These are phyloP conservation scores for Aspidiotus rigidus DNA, from an alignment of 2,888 invertebrate species.

Conservation along the genomic window DNA sequence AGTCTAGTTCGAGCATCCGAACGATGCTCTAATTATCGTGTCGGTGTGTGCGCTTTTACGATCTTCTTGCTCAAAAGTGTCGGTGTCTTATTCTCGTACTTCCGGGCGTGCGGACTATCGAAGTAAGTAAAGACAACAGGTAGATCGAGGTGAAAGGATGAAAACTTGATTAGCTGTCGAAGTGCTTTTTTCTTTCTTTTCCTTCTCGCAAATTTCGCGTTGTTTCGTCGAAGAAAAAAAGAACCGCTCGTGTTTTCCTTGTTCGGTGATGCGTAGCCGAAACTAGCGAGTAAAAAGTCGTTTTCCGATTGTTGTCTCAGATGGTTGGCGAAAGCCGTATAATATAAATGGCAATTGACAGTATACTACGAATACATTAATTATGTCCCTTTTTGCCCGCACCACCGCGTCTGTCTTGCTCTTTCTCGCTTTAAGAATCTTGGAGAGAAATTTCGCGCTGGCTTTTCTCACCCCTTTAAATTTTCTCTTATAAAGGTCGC, in stretches of 20 bases:
- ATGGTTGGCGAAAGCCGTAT: slow-evolving; percentile 6
- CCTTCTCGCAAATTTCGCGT: too few relatives aligned
- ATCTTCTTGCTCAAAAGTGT: slow-evolving; percentile 1
- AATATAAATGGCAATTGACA: slow-evolving; percentile 28
- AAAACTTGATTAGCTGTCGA: too few relatives aligned
- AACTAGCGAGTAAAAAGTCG: background rate
- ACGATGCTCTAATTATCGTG: slow-evolving; percentile 6
- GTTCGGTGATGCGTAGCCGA: background rate
- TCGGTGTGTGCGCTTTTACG: slow-evolving; percentile 15
- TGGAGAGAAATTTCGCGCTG: slow-evolving; percentile 20
- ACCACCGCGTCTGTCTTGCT: background rate
- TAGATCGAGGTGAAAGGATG: too few relatives aligned
- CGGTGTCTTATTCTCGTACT: background rate
- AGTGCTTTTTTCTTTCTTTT: too few relatives aligned
- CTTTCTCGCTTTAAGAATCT: slow-evolving; percentile 9
- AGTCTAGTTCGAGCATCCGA: slow-evolving; percentile 18
- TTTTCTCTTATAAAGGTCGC: slow-evolving; percentile 11
- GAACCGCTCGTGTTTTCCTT: background rate
- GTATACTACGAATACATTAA: slow-evolving; percentile 25
- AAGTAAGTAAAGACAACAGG: too few relatives aligned
- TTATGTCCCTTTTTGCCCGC: slow-evolving; percentile 31
- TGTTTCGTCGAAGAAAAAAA: background rate
- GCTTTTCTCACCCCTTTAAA: slow-evolving; percentile 10
- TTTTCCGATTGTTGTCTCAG: background rate
- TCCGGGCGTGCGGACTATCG: too few relatives aligned